Conservation (phyloP, 1,140 invertebrate genomes). For the Achroia grisella region DNA sequence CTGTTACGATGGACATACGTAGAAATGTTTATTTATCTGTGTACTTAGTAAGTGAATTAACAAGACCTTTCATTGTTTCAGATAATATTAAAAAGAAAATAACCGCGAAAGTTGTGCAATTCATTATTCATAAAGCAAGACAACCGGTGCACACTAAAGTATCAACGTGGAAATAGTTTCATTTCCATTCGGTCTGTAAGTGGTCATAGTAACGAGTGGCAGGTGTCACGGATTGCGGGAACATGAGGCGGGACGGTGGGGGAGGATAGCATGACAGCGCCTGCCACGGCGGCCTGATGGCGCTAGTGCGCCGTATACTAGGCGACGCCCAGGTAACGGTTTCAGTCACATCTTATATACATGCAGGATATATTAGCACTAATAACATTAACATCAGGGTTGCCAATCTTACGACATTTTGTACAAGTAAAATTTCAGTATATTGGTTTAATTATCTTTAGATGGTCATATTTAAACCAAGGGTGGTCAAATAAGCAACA, state of each 20-base stretch:
- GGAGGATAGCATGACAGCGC: slow-evolving; percentile 67
- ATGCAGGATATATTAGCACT: no score
- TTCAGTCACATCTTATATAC: slow-evolving; percentile 1
- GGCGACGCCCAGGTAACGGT: slow-evolving; percentile 69
- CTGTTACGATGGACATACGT: no score
- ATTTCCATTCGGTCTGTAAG: not conserved
- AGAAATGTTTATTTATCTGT: no score
- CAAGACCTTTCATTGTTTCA: not conserved
- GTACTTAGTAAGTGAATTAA: no score
- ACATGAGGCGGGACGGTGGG: slow-evolving; percentile 38
- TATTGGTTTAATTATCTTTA: no score
- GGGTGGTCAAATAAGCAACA: no score
- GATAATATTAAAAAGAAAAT: not conserved
- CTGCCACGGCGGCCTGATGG: slow-evolving; percentile 68
- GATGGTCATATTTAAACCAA: no score
- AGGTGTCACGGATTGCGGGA: slow-evolving; percentile 20
- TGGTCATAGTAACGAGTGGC: slow-evolving; percentile 7
- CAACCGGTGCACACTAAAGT: no score
- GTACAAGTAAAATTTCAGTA: no score
- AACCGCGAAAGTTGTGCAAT: slow-evolving; percentile 6
- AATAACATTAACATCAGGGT: no score
- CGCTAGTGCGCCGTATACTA: slow-evolving; percentile 72
- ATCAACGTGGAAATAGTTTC: not conserved
- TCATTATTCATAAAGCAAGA: no score
- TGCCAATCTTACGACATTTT: no score